Evolutionary conservation across 2,113 vertebrate species (phyloP).

Genomic region (Trichomycterus rosablanca): DNA sequence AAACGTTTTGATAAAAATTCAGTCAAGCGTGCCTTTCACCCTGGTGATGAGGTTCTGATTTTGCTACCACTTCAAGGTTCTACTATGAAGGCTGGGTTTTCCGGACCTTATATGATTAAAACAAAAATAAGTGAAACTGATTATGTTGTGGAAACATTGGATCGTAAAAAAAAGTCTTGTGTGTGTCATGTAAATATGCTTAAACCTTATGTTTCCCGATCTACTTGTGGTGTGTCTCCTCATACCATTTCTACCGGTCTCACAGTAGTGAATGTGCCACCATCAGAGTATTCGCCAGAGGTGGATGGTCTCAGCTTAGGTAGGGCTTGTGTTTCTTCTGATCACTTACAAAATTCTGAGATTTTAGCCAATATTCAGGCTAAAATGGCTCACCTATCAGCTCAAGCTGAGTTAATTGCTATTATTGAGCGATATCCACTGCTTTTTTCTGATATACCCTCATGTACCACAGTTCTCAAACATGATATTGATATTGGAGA

Average conservation of each 20-base stretch:
- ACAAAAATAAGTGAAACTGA: not conserved
- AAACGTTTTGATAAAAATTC: not conserved
- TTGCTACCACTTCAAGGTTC: not conserved
- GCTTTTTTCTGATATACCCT: not conserved
- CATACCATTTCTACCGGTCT: too few species aligned
- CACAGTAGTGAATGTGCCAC: not conserved
- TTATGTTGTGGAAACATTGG: not conserved
- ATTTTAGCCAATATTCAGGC: too few species aligned
- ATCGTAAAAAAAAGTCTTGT: not conserved
- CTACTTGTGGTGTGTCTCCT: not conserved
- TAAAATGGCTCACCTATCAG: too few species aligned
- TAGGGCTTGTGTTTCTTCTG: not conserved
- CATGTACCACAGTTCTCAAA: not conserved
- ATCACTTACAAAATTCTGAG: not conserved
- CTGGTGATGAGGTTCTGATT: not conserved
- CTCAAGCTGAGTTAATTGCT: not conserved
- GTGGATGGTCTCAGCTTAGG: not conserved
- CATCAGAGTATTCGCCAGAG: not conserved
- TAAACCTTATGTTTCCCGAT: not conserved
- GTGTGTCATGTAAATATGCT: not conserved
- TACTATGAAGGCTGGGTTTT: not conserved
- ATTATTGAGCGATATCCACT: not conserved
- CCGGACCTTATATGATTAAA: not conserved
- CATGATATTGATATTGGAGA: not conserved
- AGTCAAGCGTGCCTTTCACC: not conserved